Evolutionary conservation across 53 echinoderm and acorn worm species (phyloP).

Genomic region (Holothuria leucospilota): DNA sequence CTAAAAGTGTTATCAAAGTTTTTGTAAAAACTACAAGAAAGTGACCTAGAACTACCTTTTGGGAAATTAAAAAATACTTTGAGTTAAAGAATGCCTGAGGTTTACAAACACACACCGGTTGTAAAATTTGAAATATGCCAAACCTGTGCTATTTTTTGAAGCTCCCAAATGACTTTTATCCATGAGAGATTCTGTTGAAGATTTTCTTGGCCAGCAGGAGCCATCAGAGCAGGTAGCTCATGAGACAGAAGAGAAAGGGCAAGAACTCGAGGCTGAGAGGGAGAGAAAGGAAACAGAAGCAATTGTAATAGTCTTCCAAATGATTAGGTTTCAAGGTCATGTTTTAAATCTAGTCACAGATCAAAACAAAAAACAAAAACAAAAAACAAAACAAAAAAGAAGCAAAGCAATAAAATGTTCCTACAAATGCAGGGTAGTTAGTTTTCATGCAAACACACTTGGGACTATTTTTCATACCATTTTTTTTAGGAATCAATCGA

Average conservation of each 20-base stretch:
- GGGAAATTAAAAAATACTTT: no score
- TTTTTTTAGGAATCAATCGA: no score
- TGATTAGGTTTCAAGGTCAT: no score
- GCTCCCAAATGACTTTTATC: slow-evolving; percentile 73
- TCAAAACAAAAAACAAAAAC: background rate
- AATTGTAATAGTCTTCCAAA: no score
- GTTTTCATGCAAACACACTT: no score
- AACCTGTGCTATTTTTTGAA: slow-evolving; percentile 70
- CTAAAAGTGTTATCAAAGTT: no score
- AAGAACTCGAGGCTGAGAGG: slow-evolving; percentile 80
- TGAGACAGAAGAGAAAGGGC: slow-evolving; percentile 86
- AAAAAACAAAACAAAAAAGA: background rate
- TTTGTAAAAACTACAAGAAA: no score
- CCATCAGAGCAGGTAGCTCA: slow-evolving; percentile 70
- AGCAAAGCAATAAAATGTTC: no score
- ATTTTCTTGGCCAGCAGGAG: slow-evolving; percentile 3
- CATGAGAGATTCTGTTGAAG: slow-evolving; percentile 57
- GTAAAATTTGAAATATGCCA: background rate
- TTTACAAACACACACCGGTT: background rate
- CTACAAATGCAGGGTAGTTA: no score
- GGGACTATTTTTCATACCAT: no score
- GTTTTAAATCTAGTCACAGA: no score
- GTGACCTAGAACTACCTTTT: background rate
- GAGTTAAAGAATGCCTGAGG: background rate
- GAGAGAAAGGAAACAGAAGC: slow-evolving; percentile 14